A percentile compares a stretch with the other conserved stretches of the same genome.
Evolutionary conservation across 2,113 vertebrate species (phyloP).

Genomic region (Prunella fulvescens): DNA sequence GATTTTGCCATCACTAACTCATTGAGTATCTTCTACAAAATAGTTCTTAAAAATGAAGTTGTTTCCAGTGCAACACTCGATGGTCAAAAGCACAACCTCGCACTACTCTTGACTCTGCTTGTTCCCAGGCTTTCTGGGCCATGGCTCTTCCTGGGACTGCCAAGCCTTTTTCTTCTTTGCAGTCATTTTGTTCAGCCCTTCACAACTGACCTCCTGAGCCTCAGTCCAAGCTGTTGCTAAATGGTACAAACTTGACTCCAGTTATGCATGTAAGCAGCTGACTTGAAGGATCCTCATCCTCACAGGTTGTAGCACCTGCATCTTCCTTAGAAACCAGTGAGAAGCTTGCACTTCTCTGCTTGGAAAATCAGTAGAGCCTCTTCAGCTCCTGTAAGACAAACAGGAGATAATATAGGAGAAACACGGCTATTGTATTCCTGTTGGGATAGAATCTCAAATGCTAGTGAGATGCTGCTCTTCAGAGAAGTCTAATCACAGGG

Average conservation of each 20-base stretch:
- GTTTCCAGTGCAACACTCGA: not conserved
- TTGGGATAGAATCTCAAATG: not conserved
- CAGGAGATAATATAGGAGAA: not conserved
- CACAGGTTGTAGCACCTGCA: not conserved
- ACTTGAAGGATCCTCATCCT: not conserved
- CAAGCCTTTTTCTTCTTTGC: not conserved
- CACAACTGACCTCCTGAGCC: rapidly evolving
- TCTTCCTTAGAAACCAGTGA: not conserved
- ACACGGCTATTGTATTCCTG: not conserved
- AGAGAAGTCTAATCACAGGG: not conserved
- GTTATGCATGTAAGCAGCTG: not conserved
- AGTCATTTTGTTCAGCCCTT: not conserved
- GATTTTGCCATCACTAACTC: not conserved
- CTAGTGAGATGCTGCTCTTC: not conserved
- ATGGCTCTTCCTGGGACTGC: not conserved
- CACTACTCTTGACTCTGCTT: not conserved
- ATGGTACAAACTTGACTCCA: not conserved
- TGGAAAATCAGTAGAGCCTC: not conserved
- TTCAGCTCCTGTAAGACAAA: not conserved
- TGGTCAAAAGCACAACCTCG: not conserved
- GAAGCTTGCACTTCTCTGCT: not conserved
- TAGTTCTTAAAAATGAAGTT: not conserved
- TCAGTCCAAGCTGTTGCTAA: not conserved
- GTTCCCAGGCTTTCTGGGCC: not conserved
- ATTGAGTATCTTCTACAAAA: not conserved